Conservation (phyloP, 2,113 vertebrate species). For the Gymnorhina tibicen region DNA sequence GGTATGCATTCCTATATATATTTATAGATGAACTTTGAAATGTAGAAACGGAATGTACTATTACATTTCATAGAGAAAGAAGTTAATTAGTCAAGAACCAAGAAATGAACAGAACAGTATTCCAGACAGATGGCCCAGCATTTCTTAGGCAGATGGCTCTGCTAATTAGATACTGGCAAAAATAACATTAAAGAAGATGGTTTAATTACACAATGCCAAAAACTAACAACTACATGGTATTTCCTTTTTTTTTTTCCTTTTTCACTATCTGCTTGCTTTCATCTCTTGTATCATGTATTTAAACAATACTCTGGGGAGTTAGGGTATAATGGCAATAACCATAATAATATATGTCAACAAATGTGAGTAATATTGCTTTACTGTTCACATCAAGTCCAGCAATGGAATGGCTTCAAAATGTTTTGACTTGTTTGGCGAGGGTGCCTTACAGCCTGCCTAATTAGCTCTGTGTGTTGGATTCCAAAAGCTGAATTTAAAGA, state of each 20-base stretch:
- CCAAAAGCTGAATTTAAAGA: background rate
- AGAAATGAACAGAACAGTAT: slow-evolving; percentile 65
- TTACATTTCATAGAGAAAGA: slow-evolving; percentile 34
- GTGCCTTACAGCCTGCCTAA: background rate
- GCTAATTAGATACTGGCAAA: slow-evolving; percentile 77
- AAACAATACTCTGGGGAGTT: background rate
- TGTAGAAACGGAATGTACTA: slow-evolving; percentile 40
- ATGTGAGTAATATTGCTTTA: background rate
- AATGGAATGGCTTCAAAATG: background rate
- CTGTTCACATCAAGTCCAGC: background rate
- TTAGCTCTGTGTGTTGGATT: background rate
- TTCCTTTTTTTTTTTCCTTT: slow-evolving; percentile 3
- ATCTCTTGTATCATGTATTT: slow-evolving; percentile 33
- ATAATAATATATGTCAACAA: slow-evolving; percentile 20
- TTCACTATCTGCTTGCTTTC: slow-evolving; percentile 56
- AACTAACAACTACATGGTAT: slow-evolving; percentile 63
- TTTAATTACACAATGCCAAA: slow-evolving; percentile 73
- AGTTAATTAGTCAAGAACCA: slow-evolving; percentile 65
- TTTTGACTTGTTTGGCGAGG: background rate
- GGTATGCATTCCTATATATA: background rate
- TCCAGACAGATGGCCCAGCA: slow-evolving; percentile 73
- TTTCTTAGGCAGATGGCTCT: slow-evolving; percentile 74
- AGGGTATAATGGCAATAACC: background rate
- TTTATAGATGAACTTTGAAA: background rate
- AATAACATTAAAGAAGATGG: slow-evolving; percentile 65